phyloP scores from a whole-genome alignment of 92 coral and sea anemone species.

The Epizoanthus ramosus region DNA sequence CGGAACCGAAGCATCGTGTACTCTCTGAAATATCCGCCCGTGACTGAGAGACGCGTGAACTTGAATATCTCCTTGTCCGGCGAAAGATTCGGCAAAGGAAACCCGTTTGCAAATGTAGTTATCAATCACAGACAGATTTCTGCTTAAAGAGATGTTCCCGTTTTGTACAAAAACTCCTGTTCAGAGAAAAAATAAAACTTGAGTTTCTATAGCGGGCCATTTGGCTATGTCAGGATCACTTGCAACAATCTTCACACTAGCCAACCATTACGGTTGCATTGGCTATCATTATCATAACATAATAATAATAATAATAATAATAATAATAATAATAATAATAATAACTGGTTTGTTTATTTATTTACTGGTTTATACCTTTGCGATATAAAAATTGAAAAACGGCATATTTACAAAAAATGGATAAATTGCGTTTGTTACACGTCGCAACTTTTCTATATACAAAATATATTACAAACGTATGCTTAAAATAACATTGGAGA shows the following conservation, averaged over 20 bases:
- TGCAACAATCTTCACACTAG: background rate
- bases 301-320: no score
- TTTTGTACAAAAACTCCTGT: conserved; percentile 9
- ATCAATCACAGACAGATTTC: background rate
- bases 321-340: no score
- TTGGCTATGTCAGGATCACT: background rate
- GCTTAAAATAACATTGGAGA: no score
- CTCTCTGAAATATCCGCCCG: background rate
- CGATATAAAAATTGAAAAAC: no score
- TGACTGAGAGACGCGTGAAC: conserved; percentile 13
- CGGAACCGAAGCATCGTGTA: background rate
- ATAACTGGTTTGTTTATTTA: no score
- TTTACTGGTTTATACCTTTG: no score
- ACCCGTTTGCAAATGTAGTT: background rate
- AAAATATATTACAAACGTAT: no score
- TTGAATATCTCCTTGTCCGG: background rate
- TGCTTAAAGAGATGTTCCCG: background rate
- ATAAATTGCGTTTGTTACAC: no score
- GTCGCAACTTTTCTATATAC: no score
- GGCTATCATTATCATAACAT: no score
- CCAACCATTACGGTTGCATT: background rate
- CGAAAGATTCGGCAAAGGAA: background rate
- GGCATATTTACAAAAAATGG: no score
- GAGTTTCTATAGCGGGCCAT: no score
- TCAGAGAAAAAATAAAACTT: background rate